Percentiles rank a stretch among this genome's conserved stretches.
These are phyloP conservation scores for Smutsia gigantea DNA, from an alignment of 2,797 vertebrate genomes.

Conservation along the genomic window DNA sequence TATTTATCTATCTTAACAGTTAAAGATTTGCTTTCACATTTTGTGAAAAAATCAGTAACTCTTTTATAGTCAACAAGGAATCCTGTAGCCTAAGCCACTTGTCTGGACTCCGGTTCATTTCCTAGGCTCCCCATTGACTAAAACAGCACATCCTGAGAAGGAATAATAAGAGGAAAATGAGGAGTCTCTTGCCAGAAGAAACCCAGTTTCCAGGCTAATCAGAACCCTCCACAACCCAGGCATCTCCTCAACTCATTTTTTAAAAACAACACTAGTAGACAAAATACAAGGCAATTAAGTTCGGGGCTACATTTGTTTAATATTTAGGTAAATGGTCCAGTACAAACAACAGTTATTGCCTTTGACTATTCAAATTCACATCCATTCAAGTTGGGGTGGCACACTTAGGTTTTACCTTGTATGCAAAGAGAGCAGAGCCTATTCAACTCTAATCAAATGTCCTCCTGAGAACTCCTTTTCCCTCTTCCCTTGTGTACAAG, in stretches of 20 bases:
- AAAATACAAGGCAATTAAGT: not conserved
- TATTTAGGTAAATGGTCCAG: not conserved
- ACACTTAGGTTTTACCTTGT: slow-evolving; percentile 69
- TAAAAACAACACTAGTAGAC: not conserved
- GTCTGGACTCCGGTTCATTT: not conserved
- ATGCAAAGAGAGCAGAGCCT: slow-evolving; percentile 73
- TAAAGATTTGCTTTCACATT: not conserved
- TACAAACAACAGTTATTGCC: not conserved
- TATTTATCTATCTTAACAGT: not conserved
- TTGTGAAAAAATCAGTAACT: not conserved
- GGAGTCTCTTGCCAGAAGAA: not conserved
- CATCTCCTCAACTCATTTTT: not conserved
- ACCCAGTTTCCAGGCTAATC: not conserved
- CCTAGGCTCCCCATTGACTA: not conserved
- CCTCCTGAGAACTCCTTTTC: slow-evolving; percentile 81
- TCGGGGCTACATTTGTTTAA: slow-evolving; percentile 7
- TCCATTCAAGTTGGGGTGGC: not conserved
- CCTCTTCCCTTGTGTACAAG: slow-evolving; percentile 80
- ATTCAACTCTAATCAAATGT: slow-evolving; percentile 82
- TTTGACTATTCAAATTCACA: not conserved
- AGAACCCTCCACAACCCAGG: not conserved
- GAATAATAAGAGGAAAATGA: not conserved
- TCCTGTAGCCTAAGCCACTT: not conserved
- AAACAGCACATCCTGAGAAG: not conserved
- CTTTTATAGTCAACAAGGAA: not conserved